Evolutionary conservation across 2,888 invertebrate genomes (phyloP), one percentile per base, ranked within the genome.

Genomic region (Pharmacophagus antenor): DNA sequence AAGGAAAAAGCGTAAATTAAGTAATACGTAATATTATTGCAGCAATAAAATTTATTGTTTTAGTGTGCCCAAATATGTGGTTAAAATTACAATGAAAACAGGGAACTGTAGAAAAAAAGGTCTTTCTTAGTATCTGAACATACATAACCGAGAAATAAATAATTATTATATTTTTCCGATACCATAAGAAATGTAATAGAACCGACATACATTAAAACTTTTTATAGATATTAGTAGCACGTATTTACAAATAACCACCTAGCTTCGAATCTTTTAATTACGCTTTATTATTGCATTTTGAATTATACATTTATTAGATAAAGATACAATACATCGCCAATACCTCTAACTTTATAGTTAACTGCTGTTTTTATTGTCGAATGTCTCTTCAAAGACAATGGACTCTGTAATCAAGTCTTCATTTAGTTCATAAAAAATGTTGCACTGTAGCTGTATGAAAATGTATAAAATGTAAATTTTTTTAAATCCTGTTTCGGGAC

Each of bases 331-430:
- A 47, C 23, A 46, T 58, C 58, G 37, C 22, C 46, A 15, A 23
- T 20, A 8, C 18, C 44, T 22, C 37, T 52, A 20, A 18, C 27
- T 23, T 44, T 54, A 27, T 54, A 49, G 46, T 52, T 52, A 52
- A 58, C 46, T 52, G 46, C 47, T 52, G 23, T 47, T 47, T 58
- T 58, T 58, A 58, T 31, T 52, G 46, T 52, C 58, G 41, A 44
- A 58, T 18, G 58, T 52, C 47, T 52, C 20, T 37, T n/a, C 22
- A 23, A 41, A 52, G 47, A 21, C 46, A 58, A 58, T 18, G 50
- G 50, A 50, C 56, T 57, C 50, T 57, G 22, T 22, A 47, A 48
- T 56, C 4, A 17, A 18, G 4, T 20, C 41, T 50, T 41, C 49
- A 7, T 41, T 56, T 42, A 15, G 8, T 7, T 31, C 10, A 27